Conservation (phyloP, 1,140 invertebrate genomes). For the Drosophila hydei region DNA sequence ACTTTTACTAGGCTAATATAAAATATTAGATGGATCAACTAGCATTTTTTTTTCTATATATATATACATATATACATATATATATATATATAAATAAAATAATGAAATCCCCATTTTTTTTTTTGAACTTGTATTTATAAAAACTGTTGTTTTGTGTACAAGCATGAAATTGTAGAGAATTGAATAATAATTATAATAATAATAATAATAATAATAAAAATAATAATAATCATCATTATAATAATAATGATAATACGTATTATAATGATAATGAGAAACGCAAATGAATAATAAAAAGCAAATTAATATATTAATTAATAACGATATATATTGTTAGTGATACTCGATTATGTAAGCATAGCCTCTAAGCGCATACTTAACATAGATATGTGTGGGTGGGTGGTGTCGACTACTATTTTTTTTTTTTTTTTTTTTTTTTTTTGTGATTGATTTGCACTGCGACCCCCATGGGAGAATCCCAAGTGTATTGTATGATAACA, state of each 20-base stretch:
- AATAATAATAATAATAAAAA: constrained; percentile 5
- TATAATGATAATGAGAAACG: constrained; percentile 25
- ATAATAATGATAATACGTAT: constrained; percentile 12
- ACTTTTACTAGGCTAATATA: constrained; percentile 73
- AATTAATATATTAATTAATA: constrained; percentile 45
- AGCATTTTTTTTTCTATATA: constrained; percentile 71
- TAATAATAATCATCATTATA: constrained; percentile 24
- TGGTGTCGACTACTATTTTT: constrained; percentile 16
- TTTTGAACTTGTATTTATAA: constrained; percentile 66
- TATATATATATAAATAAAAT: constrained; percentile 28
- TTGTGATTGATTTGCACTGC: constrained; percentile 31
- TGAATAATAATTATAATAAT: constrained; percentile 16
- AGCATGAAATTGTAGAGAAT: constrained; percentile 65
- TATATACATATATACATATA: constrained; percentile 27
- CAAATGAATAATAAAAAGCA: constrained; percentile 39
- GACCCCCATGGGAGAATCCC: no score
- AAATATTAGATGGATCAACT: constrained; percentile 78
- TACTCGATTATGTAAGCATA: constrained; percentile 74
- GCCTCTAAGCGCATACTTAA: constrained; percentile 58
- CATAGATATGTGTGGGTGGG: constrained; percentile 37
- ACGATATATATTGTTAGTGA: constrained; percentile 77
- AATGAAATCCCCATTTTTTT: constrained; percentile 42
- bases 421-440: constrained; percentile 54
- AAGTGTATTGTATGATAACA: constrained; percentile 30
- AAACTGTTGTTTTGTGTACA: constrained; percentile 68